These are phyloP conservation scores for Masnerella sp. DNA, from an alignment of 2,888 invertebrate species.

Conservation along the genomic window DNA sequence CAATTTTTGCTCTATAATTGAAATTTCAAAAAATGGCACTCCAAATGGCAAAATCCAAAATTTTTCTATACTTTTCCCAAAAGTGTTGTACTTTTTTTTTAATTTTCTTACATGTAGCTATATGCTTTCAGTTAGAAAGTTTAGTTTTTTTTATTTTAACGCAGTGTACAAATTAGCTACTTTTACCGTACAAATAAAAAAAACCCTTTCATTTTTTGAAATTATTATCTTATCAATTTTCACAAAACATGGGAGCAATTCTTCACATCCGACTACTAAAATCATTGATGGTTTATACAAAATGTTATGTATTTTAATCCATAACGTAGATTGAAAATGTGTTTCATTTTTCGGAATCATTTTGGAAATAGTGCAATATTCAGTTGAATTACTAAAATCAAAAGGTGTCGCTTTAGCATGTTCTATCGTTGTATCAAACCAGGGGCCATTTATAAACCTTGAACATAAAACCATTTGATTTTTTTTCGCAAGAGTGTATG, in stretches of 20 bases:
- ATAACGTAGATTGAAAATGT: background rate
- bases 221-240: slow-evolving; percentile 11
- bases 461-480: slow-evolving; percentile 4
- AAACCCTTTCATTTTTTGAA: slow-evolving; percentile 2
- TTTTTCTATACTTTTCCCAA: too few relatives aligned
- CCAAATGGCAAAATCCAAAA: too few relatives aligned
- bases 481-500: slow-evolving; percentile 5
- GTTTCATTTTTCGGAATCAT: background rate
- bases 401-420: background rate
- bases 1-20: too few relatives aligned
- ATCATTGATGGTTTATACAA: slow-evolving; percentile 20
- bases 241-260: slow-evolving; percentile 10
- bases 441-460: background rate
- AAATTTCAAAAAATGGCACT: too few relatives aligned
- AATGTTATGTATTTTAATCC: slow-evolving; percentile 11
- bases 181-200: slow-evolving; percentile 14
- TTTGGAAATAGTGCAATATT: background rate
- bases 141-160: too few relatives aligned
- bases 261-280: slow-evolving; percentile 6
- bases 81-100: too few relatives aligned
- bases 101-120: too few relatives aligned
- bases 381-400: background rate
- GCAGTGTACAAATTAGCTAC: too few relatives aligned
- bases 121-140: too few relatives aligned
- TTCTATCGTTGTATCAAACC: background rate